phyloP scores from a whole-genome alignment of 23 tunicate species.

The Halocynthia aurantium region DNA sequence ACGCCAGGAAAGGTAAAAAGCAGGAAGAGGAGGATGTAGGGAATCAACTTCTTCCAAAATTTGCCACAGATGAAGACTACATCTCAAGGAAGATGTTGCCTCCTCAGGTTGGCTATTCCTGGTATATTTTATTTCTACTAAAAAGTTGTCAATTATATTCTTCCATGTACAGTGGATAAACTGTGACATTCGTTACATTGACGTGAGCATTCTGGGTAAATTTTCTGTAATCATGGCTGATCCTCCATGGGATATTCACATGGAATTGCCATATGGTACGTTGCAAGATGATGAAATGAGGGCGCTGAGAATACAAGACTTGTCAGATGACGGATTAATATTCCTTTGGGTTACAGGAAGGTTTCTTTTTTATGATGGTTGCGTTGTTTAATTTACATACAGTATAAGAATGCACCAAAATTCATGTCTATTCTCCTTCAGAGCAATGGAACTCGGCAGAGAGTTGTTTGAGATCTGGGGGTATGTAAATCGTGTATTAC shows the following conservation, averaged over 20 bases:
- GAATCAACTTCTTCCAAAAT: slow-evolving; percentile 18
- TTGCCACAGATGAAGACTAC: slow-evolving; percentile 60
- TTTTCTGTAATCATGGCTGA: slow-evolving; percentile 99
- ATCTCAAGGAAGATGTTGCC: slow-evolving; percentile 79
- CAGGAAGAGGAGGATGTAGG: slow-evolving; percentile 19
- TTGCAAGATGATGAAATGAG: slow-evolving; percentile 98
- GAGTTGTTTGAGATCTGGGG: slow-evolving; percentile 90
- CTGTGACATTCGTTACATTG: slow-evolving; percentile 95
- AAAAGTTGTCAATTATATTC: not conserved
- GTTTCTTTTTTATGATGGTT: not conserved
- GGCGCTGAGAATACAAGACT: slow-evolving; percentile 79
- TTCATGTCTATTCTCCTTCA: slow-evolving; percentile 1
- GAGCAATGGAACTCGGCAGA: slow-evolving; percentile 98
- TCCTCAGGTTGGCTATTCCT: slow-evolving; percentile 40
- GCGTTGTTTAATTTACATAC: not conserved
- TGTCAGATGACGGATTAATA: slow-evolving; percentile 95
- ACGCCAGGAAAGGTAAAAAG: slow-evolving; percentile 19
- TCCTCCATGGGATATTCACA: slow-evolving; percentile 99
- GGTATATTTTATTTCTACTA: no score
- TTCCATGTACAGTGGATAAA: slow-evolving; percentile 71
- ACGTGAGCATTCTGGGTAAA: slow-evolving; percentile 83
- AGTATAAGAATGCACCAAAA: not conserved
- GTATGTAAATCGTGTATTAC: slow-evolving; percentile 16
- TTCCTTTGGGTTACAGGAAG: slow-evolving; percentile 99
- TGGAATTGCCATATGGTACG: slow-evolving; percentile 99